Conservation (phyloP, 2,113 vertebrate species). For the Pongo pygmaeus region DNA sequence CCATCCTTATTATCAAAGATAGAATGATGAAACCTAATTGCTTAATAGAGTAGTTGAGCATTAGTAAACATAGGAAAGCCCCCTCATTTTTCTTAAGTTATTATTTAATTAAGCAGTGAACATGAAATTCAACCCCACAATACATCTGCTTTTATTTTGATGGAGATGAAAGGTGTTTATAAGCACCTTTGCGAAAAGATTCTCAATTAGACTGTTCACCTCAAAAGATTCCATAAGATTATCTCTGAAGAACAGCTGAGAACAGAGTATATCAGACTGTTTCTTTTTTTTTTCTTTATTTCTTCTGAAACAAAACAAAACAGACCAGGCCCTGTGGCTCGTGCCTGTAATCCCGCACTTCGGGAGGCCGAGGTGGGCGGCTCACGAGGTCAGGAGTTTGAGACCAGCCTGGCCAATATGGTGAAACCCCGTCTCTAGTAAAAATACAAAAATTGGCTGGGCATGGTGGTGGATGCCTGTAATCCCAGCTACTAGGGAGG, state of each 20-base stretch:
- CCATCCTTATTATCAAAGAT: conserved; percentile 19
- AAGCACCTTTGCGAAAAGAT: background rate
- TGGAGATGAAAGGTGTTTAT: background rate
- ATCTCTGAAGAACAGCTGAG: background rate
- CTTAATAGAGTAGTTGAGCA: background rate
- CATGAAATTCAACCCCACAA: background rate
- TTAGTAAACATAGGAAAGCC: background rate
- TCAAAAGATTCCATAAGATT: background rate
- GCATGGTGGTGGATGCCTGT: too few relatives aligned
- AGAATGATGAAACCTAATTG: conserved; percentile 57
- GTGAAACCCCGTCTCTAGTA: too few relatives aligned
- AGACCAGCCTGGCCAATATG: too few relatives aligned
- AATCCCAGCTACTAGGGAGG: too few relatives aligned
- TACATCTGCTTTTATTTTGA: background rate
- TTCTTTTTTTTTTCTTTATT: background rate
- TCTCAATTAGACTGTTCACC: conserved; percentile 42
- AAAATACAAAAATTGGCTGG: too few relatives aligned
- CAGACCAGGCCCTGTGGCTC: too few relatives aligned
- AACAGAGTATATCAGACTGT: background rate
- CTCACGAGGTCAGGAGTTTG: too few relatives aligned
- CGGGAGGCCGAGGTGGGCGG: too few relatives aligned
- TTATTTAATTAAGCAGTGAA: conserved; percentile 23
- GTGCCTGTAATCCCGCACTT: too few relatives aligned
- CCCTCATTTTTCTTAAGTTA: background rate
- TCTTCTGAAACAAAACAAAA: background rate